These are phyloP conservation scores for Nixonia krombeini DNA, from an alignment of 1,140 invertebrate species.

Conservation along the genomic window DNA sequence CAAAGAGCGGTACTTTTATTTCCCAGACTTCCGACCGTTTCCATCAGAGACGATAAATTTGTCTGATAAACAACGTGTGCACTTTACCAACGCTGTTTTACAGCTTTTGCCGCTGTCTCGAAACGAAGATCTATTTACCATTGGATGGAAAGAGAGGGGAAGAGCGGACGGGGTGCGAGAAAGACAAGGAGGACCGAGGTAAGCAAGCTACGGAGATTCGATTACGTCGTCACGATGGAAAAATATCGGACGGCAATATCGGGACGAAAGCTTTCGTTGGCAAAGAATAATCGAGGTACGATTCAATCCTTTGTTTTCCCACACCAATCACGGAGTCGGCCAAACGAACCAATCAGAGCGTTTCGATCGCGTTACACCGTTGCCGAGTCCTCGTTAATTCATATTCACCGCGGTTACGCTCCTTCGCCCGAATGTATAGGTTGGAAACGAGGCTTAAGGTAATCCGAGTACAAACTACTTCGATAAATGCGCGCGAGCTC, in stretches of 20 bases:
- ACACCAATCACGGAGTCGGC: too few relatives aligned
- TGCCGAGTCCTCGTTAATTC: neutral
- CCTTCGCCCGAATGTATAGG: neutral
- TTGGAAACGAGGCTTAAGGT: too few relatives aligned
- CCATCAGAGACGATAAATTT: conserved; percentile 31
- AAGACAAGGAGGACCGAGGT: conserved; percentile 14
- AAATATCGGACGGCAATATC: conserved; percentile 22
- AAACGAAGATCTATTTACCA: conserved; percentile 35
- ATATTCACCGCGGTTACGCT: neutral
- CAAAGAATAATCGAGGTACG: conserved; percentile 14
- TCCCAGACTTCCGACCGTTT: conserved; percentile 2
- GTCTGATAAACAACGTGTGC: conserved; percentile 31
- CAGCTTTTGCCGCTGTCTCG: conserved; percentile 4
- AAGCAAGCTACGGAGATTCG: conserved; percentile 30
- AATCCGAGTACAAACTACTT: too few relatives aligned
- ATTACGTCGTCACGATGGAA: conserved; percentile 23
- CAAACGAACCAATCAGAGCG: too few relatives aligned
- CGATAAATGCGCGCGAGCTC: too few relatives aligned
- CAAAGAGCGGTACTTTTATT: neutral
- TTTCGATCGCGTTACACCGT: too few relatives aligned
- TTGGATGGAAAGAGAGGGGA: neutral
- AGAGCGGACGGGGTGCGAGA: too few relatives aligned
- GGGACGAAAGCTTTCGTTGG: neutral
- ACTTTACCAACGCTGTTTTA: conserved; percentile 31
- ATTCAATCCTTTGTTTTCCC: too few relatives aligned